Percentiles rank a stretch among this genome's conserved stretches.
Conservation (phyloP, 2,113 vertebrate genomes). For the Lepus timidus region DNA sequence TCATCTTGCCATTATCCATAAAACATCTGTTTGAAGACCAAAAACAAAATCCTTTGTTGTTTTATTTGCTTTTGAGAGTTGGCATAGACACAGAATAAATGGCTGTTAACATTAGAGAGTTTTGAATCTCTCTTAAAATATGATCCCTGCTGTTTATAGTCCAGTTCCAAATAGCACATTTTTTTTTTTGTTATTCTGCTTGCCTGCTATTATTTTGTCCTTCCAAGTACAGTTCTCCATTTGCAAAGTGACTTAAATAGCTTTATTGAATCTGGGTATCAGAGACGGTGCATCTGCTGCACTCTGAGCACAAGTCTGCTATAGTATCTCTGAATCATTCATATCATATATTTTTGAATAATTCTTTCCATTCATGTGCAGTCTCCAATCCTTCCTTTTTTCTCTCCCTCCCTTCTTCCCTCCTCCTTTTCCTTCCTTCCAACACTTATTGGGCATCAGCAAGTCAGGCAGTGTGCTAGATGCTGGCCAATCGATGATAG, state of each 20-base stretch:
- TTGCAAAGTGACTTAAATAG: constrained; percentile 51
- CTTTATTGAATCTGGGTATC: constrained; percentile 36
- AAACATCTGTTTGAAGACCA: neutral
- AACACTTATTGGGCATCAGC: neutral
- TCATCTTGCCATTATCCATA: constrained; percentile 17
- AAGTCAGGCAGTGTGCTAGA: neutral
- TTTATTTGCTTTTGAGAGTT: constrained; percentile 47
- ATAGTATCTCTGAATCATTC: constrained; percentile 32
- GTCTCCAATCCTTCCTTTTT: neutral
- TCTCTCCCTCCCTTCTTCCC: neutral
- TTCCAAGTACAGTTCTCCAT: constrained; percentile 51
- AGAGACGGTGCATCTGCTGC: neutral
- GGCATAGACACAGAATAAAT: constrained; percentile 17
- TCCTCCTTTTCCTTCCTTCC: constrained; percentile 1
- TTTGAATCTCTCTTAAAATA: constrained; percentile 39
- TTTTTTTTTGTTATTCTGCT: constrained; percentile 26
- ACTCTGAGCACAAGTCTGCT: constrained; percentile 39
- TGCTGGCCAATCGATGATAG: neutral
- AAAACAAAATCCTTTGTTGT: neutral
- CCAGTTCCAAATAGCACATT: neutral
- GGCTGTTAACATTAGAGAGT: neutral
- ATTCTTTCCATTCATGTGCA: neutral
- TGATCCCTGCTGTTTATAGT: neutral
- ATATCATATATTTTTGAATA: neutral
- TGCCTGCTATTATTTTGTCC: constrained; percentile 24